Evolutionary conservation across 2,113 vertebrate species (phyloP), one percentile per base, ranked within the genome.

Genomic region (Sorex fumeus): DNA sequence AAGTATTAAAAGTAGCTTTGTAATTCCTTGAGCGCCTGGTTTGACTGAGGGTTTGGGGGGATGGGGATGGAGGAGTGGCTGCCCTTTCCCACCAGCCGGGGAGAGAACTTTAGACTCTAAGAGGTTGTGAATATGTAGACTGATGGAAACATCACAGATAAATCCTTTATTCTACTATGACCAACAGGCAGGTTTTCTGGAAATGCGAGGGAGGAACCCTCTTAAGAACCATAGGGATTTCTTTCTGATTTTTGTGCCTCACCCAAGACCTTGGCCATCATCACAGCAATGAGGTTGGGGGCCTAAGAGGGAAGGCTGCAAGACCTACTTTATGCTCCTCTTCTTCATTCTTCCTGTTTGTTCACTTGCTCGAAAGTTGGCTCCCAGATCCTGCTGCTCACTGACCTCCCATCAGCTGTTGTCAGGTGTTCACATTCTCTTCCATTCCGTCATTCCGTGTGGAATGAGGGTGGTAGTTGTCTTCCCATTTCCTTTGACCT

Each of bases 1-100:
- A 96, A 95, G 91, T 96, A 98, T 98, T 98, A 98, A 98, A 96
- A 98, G 97, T 98, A 98, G 98, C 97, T 98, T 97, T 97, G 97
- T 97, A 97, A 97, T 97, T 97, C 90, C 94, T 97, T 95, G 96
- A 96, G 94, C 94, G 94, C 84, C 95, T 80, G 7, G 96, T 89
- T 87, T 91, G 86, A 86, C 1, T 28, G 76, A 86, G 95, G 96
- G 88, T 32, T 90, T 91, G 93, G 91, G 93, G 91, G 92, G 84
- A 40, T 74, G 96, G 97, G 96, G 93, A 85, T 95, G 96, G 96
- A 93, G 91, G 10, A 96, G 87, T 96, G 93, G 88, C 80, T 96
- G 80, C 32, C 88, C 87, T 95, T 94, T 95, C 84, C 92, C 69
- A 95, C 36, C 57, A 95, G 81, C 91, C 86, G 47, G 76, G 95